Evolutionary conservation across 2,113 vertebrate species (phyloP).

Genomic region (Eurystomus gularis): DNA sequence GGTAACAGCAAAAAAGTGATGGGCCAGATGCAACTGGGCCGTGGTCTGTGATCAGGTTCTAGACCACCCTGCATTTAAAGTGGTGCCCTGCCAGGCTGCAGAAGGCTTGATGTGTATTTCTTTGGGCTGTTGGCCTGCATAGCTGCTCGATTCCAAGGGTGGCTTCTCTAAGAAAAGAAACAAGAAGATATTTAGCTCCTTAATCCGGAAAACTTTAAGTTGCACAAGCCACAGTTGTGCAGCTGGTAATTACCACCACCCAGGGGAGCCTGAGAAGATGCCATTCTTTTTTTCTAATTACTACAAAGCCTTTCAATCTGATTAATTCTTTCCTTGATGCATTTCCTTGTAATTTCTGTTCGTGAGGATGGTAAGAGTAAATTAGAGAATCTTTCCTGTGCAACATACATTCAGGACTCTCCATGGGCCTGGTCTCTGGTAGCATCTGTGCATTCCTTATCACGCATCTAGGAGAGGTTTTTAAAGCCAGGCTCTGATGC

Average conservation of each 20-base stretch:
- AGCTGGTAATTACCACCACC: conserved; percentile 17
- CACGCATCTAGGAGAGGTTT: not conserved
- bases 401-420: not conserved
- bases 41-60: not conserved
- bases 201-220: not conserved
- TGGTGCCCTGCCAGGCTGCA: not conserved
- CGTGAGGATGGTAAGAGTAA: conserved; percentile 2
- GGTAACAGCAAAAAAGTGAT: not conserved
- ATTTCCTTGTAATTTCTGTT: conserved; percentile 34
- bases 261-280: conserved; percentile 24
- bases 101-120: not conserved
- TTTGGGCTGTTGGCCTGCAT: not conserved
- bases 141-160: not conserved
- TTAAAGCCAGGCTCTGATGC: not conserved
- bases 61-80: not conserved
- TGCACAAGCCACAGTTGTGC: not conserved
- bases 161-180: not conserved
- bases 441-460: not conserved
- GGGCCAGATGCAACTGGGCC: not conserved
- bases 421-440: not conserved
- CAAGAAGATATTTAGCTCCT: not conserved
- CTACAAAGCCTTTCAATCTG: conserved; percentile 36
- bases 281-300: conserved; percentile 2
- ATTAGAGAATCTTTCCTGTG: conserved; percentile 17
- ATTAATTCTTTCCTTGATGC: conserved; percentile 58